These are phyloP conservation scores for Cantharis rufa DNA, from an alignment of 2,888 invertebrate genomes.

Conservation along the genomic window DNA sequence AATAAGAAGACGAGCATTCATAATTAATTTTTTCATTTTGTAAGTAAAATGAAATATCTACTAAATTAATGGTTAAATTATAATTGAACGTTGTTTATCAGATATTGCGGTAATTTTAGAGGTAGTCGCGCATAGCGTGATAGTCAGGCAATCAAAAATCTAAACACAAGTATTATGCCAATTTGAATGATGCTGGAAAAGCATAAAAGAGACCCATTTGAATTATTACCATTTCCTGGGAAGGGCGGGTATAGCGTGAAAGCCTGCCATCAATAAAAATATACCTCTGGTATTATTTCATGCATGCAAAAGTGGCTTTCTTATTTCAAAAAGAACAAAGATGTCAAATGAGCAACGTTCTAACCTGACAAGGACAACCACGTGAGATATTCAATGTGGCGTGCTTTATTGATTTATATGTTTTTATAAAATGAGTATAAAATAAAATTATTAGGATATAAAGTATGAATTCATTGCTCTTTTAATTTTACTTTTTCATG, in stretches of 20 bases:
- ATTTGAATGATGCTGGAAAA: conserved; percentile 32
- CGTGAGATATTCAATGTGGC: conserved; percentile 35
- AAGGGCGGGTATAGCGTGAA: conserved; percentile 34
- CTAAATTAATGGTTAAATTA: neutral
- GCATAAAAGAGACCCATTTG: conserved; percentile 31
- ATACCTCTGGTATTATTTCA: conserved; percentile 31
- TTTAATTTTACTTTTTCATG: conserved; percentile 7
- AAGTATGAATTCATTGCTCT: conserved; percentile 27
- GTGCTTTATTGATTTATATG: conserved; percentile 36
- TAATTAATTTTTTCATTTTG: neutral
- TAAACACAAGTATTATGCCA: conserved; percentile 24
- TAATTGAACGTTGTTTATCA: neutral
- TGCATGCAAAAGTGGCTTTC: conserved; percentile 33
- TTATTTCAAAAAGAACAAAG: conserved; percentile 32
- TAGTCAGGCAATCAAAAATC: conserved; percentile 14
- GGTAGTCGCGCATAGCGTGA: conserved; percentile 13
- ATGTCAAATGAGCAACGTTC: conserved; percentile 25
- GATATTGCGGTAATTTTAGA: conserved; percentile 1
- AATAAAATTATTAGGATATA: conserved; percentile 33
- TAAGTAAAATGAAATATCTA: neutral
- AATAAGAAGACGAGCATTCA: neutral
- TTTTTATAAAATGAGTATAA: conserved; percentile 22
- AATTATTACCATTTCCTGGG: conserved; percentile 35
- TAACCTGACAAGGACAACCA: conserved; percentile 21
- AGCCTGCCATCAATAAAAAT: conserved; percentile 38